phyloP scores from a whole-genome alignment of 2,113 vertebrate genomes.

The Riparia riparia region DNA sequence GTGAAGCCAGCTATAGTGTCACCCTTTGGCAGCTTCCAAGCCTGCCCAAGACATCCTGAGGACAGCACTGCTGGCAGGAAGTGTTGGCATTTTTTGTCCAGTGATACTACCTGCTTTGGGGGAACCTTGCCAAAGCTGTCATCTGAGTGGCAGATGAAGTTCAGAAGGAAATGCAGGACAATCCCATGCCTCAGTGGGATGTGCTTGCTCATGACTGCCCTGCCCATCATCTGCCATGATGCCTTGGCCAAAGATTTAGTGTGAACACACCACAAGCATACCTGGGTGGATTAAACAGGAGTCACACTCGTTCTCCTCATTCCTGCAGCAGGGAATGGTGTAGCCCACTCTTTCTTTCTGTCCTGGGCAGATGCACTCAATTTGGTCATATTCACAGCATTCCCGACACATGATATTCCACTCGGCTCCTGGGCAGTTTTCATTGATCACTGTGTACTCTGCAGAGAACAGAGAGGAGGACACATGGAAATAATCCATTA shows the following conservation, averaged over 20 bases:
- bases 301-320: constrained; percentile 92
- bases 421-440: constrained; percentile 91
- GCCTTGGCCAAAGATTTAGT: not conserved
- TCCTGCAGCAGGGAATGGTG: constrained; percentile 96
- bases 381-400: constrained; percentile 95
- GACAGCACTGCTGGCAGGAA: not conserved
- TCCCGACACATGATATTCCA: constrained; percentile 97
- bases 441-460: constrained; percentile 93
- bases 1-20: not conserved
- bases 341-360: constrained; percentile 91
- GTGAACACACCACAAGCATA: constrained; percentile 1
- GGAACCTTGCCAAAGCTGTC: not conserved
- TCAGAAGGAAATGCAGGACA: not conserved
- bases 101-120: not conserved
- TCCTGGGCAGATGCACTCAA: constrained; percentile 91
- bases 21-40: not conserved
- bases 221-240: not conserved
- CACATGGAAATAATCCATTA: rapidly evolving
- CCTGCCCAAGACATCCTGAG: not conserved
- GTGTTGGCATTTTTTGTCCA: not conserved
- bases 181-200: not conserved
- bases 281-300: constrained; percentile 97
- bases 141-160: not conserved
- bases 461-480: not conserved
- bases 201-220: not conserved